These are phyloP conservation scores for Upupa epops DNA, from an alignment of 2,113 vertebrate genomes.

Conservation along the genomic window DNA sequence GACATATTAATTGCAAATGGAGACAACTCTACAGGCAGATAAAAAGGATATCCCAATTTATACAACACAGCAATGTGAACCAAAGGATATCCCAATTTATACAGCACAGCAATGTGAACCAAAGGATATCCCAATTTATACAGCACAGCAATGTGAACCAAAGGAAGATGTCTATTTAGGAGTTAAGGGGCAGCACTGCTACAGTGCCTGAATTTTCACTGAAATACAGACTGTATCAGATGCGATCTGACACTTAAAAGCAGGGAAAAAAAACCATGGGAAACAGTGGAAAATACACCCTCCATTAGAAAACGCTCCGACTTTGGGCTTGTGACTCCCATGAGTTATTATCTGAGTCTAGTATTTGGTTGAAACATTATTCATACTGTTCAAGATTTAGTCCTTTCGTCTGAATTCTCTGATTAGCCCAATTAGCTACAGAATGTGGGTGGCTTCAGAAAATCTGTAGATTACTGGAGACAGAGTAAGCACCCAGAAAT, in stretches of 20 bases:
- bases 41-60: accelerated
- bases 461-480: background rate
- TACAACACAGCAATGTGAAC: background rate
- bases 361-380: background rate
- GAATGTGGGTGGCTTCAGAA: background rate
- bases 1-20: background rate
- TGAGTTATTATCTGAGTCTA: background rate
- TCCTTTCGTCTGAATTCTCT: background rate
- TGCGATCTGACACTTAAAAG: background rate
- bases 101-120: background rate
- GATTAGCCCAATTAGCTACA: background rate
- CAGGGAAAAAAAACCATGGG: background rate
- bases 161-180: background rate
- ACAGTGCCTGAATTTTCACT: background rate
- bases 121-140: accelerated
- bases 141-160: background rate
- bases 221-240: background rate
- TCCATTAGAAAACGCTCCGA: background rate
- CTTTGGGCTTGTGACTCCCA: background rate
- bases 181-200: background rate
- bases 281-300: background rate
- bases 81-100: accelerated
- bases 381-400: background rate
- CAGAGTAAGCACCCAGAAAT: background rate
- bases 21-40: background rate